These are phyloP conservation scores for Brienomyrus longianalis DNA, from an alignment of 2,113 vertebrate genomes.

Conservation along the genomic window DNA sequence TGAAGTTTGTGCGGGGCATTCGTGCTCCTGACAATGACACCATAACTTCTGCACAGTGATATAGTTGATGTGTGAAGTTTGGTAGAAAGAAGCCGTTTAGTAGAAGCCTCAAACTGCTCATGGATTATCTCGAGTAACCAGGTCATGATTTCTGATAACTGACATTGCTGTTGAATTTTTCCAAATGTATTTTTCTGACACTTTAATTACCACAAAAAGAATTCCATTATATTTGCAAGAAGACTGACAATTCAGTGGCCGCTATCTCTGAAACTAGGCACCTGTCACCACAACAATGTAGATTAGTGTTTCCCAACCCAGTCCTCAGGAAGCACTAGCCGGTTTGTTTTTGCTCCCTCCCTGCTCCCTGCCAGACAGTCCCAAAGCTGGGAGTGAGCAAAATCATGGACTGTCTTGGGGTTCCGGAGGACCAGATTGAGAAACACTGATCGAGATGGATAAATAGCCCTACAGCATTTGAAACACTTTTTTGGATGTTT, in stretches of 20 bases:
- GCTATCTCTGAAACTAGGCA: not conserved
- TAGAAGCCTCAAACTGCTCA: not conserved
- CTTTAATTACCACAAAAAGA: not conserved
- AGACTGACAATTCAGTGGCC: not conserved
- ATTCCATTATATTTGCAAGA: not conserved
- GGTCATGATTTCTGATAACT: not conserved
- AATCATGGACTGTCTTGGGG: not conserved
- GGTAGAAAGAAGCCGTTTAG: not conserved
- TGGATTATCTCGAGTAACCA: not conserved
- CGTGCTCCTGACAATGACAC: not conserved
- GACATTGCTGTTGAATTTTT: not conserved
- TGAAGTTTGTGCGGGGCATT: not conserved
- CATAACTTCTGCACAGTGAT: not conserved
- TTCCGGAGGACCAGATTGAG: not conserved
- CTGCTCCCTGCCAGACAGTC: not conserved
- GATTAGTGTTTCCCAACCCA: not conserved
- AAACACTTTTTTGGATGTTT: not conserved
- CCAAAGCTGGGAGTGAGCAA: not conserved
- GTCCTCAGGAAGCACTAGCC: not conserved
- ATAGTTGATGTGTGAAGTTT: not conserved
- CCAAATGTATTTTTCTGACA: not conserved
- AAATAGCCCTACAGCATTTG: not conserved
- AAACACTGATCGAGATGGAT: not conserved
- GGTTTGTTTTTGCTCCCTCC: not conserved
- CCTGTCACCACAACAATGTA: not conserved